Percentiles rank a stretch among this genome's conserved stretches.
Conservation (phyloP, 2,113 vertebrate genomes). For the Junco hyemalis region DNA sequence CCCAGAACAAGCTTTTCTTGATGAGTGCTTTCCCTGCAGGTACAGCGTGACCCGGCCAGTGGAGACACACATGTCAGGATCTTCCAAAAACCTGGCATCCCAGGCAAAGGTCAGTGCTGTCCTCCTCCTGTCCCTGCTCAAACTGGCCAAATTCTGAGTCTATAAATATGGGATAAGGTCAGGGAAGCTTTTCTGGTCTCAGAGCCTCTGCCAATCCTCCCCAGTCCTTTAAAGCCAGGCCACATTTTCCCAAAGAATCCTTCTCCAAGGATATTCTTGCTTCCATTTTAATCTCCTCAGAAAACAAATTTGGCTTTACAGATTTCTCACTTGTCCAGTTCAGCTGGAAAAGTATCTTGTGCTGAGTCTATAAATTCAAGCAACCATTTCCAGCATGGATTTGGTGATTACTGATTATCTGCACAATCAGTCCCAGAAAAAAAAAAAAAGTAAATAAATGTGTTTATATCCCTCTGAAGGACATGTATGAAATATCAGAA, state of each 20-base stretch:
- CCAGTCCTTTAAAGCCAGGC: not conserved
- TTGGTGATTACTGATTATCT: not conserved
- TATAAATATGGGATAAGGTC: rapidly evolving
- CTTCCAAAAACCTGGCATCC: slow-evolving; percentile 82
- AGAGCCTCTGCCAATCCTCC: not conserved
- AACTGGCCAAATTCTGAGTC: not conserved
- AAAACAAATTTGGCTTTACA: not conserved
- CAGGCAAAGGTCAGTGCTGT: slow-evolving; percentile 80
- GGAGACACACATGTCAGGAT: slow-evolving; percentile 88
- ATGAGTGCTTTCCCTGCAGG: slow-evolving; percentile 67
- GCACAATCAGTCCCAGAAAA: not conserved
- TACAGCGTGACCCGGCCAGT: slow-evolving; percentile 90
- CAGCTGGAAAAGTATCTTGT: not conserved
- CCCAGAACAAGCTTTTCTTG: not conserved
- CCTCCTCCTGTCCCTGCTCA: not conserved
- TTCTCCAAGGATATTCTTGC: not conserved
- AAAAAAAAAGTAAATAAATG: not conserved
- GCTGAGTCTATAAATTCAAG: not conserved
- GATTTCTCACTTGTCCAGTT: not conserved
- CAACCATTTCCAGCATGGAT: not conserved
- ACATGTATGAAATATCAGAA: not conserved
- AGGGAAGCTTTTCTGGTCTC: not conserved
- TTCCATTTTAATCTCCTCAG: not conserved
- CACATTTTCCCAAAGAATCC: not conserved
- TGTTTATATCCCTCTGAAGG: not conserved